Evolutionary conservation across 2,888 invertebrate genomes (phyloP), one percentile per base, ranked within the genome.

Genomic region (Hemaris fuciformis): DNA sequence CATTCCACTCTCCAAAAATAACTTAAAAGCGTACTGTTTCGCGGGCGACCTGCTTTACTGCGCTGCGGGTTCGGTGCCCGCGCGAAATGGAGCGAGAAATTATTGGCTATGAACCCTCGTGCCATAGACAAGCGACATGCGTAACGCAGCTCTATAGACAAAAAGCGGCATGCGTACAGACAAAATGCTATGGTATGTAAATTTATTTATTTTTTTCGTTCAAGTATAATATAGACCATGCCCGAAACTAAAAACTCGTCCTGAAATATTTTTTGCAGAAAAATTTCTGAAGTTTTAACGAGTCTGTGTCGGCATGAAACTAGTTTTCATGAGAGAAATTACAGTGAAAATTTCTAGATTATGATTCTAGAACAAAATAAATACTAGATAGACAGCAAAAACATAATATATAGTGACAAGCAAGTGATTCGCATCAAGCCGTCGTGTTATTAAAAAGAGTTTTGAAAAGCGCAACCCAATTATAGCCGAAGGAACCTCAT

Each of bases 31-130:
- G 75, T 67, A 18, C 71, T 62, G 53, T 53, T 53, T 53, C 23
- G 53, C 31, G 53, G 53, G 18, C 53, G 53, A 53, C 53, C 53
- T 53, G 31, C 53, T 53, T 53, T 53, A 53, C 10, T 53, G 10
- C 53, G 53, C 10, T 53, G 53, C 63, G 70, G 75, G 81, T 79
- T 79, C 78, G 79, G 75, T 77, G 75, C 72, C 73, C 77, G 76
- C 68, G 74, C 72, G 76, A 85, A 85, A 80, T 84, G 84, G 85
- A 82, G 79, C 84, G 80, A 69, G 68, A 79, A 80, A 76, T 80
- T 74, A 71, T 71, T 53, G 69, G 62, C 64, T 66, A 68, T 60
- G 57, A 62, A 61, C 60, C 61, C 66, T 66, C 58, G 41, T 22
- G 41, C 70, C 72, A 71, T 75, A 68, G 73, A 71, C 73, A 70